Conservation (phyloP, 2,888 invertebrate genomes). For the Elysia crispata region DNA sequence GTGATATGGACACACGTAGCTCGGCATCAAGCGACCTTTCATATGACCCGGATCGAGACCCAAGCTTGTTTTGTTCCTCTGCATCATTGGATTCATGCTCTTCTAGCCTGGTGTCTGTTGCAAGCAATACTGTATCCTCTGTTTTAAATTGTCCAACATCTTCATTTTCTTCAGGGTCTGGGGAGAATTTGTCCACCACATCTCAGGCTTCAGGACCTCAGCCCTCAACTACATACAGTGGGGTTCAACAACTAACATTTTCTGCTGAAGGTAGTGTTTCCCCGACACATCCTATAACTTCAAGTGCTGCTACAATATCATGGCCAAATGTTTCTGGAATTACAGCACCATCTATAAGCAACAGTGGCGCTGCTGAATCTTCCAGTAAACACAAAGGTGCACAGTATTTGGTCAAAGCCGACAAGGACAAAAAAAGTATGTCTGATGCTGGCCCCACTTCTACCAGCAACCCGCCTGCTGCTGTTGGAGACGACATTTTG, state of each 20-base stretch:
- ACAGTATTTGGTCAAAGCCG: conserved; percentile 15
- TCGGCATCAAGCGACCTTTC: conserved; percentile 42
- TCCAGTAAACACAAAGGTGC: conserved; percentile 41
- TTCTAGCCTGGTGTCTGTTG: conserved; percentile 25
- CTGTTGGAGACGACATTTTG: conserved; percentile 2
- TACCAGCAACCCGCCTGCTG: conserved; percentile 3
- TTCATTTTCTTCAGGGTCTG: conserved; percentile 18
- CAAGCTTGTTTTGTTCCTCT: too few relatives aligned
- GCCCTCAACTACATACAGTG: background rate
- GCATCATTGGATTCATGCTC: too few relatives aligned
- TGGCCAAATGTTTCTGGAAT: conserved; percentile 18
- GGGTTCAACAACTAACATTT: too few relatives aligned
- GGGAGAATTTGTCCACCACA: conserved; percentile 13
- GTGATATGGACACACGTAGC: conserved; percentile 38
- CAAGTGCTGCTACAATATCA: conserved; percentile 39
- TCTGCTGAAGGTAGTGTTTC: conserved; percentile 2
- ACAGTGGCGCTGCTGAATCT: conserved; percentile 23
- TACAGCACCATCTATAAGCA: conserved; percentile 7
- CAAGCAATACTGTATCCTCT: conserved; percentile 26
- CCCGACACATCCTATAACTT: conserved; percentile 20
- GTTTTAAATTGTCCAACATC: conserved; percentile 6
- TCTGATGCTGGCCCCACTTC: conserved; percentile 20
- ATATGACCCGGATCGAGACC: conserved; percentile 36
- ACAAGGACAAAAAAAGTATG: conserved; percentile 6
- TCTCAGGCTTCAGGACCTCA: conserved; percentile 25